Evolutionary conservation across 1,140 invertebrate species (phyloP), one percentile per base, ranked within the genome.

Genomic region (Sycophila sp.): DNA sequence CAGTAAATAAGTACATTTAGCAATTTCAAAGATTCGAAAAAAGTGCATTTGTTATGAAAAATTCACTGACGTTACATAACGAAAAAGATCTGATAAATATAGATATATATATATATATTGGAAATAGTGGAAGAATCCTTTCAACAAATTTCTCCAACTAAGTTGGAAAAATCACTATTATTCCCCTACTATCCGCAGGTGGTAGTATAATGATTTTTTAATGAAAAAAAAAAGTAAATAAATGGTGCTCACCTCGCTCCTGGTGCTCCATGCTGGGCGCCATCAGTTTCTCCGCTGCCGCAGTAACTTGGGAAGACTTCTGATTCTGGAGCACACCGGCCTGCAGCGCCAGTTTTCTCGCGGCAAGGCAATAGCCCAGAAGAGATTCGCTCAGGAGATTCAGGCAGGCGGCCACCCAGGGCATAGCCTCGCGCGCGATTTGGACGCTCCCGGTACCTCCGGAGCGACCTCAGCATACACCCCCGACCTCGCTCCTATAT

Each of bases 351-450:
- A 83, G 72, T 45, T 81, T 83, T 28, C 81, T 79, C 1, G 81
- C 77, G 28, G 79, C 73, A 7, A 83, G 73, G 71, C 81, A 85
- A 34, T 84, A 83, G 17, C 80, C 78, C 60, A 83, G 63, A 63
- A 86, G 72, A 24, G 83, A 80, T 55, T 78, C 77, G 28, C 73
- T 78, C 36, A 84, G 69, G 45, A 85, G 72, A 58, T 83, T 81
- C 45, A 85, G 64, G 65, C 83, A 84, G 47, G 83, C 79, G 24
- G 76, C 78, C 6, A 81, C 79, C 83, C 84, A 84, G 76, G 84
- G 84, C 83, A 85, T 85, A 80, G 79, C 32, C 49, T 28, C 0
- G 19, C 17, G 15, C 40, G 40, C 40, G 13, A 2, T 40, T 47
- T 10, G 19, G 17, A 38, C 2, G 8, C 22, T 26, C 28, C 17